Evolutionary conservation across 2,888 invertebrate genomes (phyloP).

Genomic region (Tubulanus polymorphus): DNA sequence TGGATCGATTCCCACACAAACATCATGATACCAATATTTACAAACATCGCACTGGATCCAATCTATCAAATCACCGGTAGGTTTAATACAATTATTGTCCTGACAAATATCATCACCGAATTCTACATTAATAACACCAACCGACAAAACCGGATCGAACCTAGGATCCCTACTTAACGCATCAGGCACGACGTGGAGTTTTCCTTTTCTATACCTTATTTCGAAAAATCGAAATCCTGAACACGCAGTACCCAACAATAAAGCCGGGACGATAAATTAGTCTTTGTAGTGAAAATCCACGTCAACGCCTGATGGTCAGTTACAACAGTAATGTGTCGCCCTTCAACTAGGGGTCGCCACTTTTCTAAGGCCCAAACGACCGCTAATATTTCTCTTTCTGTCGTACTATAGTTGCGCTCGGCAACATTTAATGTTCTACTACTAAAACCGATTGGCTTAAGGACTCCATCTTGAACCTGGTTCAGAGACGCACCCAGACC

Average conservation of each 20-base stretch:
- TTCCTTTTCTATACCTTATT: not conserved
- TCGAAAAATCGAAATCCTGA: not conserved
- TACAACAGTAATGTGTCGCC: not conserved
- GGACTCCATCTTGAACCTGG: not conserved
- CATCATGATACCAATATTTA: not conserved
- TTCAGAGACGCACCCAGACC: not conserved
- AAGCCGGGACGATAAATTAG: not conserved
- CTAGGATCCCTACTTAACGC: not conserved
- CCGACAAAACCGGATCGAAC: not conserved
- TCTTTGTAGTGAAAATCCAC: not conserved
- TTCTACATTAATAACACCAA: not conserved
- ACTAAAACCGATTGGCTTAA: not conserved
- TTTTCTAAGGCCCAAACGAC: not conserved
- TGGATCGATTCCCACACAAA: not conserved
- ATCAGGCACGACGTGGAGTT: slow-evolving; percentile 1
- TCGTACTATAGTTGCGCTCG: not conserved
- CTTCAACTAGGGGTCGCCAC: not conserved
- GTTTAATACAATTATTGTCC: not conserved
- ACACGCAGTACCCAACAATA: not conserved
- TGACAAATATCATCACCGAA: not conserved
- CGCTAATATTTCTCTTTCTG: not conserved
- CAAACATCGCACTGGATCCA: not conserved
- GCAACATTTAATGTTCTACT: not conserved
- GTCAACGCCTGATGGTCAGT: not conserved
- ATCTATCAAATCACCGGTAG: not conserved